Evolutionary conservation across 2,797 vertebrate genomes (phyloP).

Genomic region (Hydrolagus colliei): DNA sequence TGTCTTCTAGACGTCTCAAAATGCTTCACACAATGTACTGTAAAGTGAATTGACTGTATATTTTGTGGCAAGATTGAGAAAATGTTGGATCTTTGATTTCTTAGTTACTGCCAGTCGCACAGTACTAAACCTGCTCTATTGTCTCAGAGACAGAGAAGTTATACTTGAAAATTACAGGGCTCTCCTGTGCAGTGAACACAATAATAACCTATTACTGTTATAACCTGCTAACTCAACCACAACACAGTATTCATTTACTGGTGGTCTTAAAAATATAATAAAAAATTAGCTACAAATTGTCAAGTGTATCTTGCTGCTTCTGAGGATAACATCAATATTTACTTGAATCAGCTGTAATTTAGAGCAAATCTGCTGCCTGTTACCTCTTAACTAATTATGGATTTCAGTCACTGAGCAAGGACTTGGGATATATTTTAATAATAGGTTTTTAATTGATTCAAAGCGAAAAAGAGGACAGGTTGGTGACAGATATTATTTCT

Average conservation of each 20-base stretch:
- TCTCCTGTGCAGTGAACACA: not conserved
- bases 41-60: no score
- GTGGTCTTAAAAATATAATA: not conserved
- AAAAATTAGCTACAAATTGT: not conserved
- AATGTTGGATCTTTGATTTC: no score
- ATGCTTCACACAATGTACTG: no score
- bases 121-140: no score
- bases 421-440: not conserved
- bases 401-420: constrained; percentile 10
- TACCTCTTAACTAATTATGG: not conserved
- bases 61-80: no score
- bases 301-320: not conserved
- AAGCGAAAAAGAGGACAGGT: constrained; percentile 4
- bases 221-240: not conserved
- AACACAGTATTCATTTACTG: not conserved
- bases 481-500: not conserved
- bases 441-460: constrained; percentile 19
- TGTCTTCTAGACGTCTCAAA: no score
- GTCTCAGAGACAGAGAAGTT: no score
- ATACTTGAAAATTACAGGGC: no score
- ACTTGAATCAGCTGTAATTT: not conserved
- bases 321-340: not conserved
- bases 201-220: not conserved
- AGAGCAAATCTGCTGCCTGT: not conserved
- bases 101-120: no score